These are phyloP conservation scores for Teleogryllus oceanicus DNA, from an alignment of 2,888 invertebrate genomes.

Conservation along the genomic window DNA sequence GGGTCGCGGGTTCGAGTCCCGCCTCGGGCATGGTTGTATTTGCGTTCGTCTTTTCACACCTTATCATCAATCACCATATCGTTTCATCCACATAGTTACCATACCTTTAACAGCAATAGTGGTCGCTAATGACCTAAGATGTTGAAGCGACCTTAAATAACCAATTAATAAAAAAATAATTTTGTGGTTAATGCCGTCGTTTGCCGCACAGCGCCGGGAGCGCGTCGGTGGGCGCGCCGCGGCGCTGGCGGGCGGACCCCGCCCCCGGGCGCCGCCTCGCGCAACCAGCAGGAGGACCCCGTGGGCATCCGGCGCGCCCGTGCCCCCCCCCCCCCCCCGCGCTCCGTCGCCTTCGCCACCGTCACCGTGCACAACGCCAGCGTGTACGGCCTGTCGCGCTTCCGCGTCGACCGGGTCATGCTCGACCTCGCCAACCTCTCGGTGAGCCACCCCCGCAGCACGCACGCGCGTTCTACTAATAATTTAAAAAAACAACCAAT, in stretches of 20 bases:
- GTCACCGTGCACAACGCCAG: constrained; percentile 68
- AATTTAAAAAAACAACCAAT: no score
- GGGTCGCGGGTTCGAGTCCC: no score
- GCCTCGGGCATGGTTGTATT: no score
- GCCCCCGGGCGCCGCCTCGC: constrained; percentile 63
- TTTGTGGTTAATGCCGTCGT: neutral
- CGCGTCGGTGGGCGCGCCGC: neutral
- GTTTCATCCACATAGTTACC: no score
- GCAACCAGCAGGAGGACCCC: constrained; percentile 77
- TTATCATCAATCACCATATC: no score
- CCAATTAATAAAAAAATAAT: no score
- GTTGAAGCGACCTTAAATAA: no score
- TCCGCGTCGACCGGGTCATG: constrained; percentile 66
- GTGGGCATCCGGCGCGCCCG: constrained; percentile 72
- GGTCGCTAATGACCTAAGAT: no score
- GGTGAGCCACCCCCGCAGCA: constrained; percentile 48
- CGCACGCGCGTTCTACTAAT: no score
- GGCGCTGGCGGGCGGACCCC: constrained; percentile 68
- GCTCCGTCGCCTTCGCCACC: constrained; percentile 65
- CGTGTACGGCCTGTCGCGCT: constrained; percentile 73
- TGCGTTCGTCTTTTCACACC: no score
- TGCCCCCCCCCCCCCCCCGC: constrained; percentile 79
- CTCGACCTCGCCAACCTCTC: constrained; percentile 72
- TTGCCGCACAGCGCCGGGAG: neutral
- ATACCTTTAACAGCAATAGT: no score